These are phyloP conservation scores for Alloscopus bannaensis DNA, from an alignment of 2,888 invertebrate genomes.

Conservation along the genomic window DNA sequence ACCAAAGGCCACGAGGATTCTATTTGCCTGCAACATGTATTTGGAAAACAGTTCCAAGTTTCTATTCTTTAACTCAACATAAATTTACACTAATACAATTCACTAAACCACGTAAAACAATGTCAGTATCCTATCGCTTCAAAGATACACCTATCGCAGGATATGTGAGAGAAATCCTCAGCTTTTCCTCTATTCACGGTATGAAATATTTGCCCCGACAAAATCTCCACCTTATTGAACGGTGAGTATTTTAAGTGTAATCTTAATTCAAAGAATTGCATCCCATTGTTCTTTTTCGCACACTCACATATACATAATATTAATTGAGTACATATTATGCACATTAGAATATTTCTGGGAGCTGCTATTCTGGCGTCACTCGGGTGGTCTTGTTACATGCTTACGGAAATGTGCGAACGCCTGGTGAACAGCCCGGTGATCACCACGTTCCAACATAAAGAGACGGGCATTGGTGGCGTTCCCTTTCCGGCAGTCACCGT, in stretches of 20 bases:
- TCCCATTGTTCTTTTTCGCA: too few species aligned
- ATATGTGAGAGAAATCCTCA: not conserved
- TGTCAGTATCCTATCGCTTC: too few species aligned
- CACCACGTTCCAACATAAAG: slow-evolving; percentile 85
- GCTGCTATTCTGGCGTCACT: slow-evolving; percentile 53
- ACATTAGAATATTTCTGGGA: slow-evolving; percentile 31
- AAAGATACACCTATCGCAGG: too few species aligned
- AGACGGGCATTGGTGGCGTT: slow-evolving; percentile 81
- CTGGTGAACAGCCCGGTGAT: slow-evolving; percentile 86
- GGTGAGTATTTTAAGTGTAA: not conserved
- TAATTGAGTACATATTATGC: not conserved
- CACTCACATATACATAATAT: not conserved
- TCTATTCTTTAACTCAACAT: too few species aligned
- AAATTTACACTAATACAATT: too few species aligned
- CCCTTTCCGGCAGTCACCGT: slow-evolving; percentile 91
- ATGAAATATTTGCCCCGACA: not conserved
- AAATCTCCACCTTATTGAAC: not conserved
- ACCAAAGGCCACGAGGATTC: too few species aligned
- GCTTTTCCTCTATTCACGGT: not conserved
- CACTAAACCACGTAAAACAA: too few species aligned
- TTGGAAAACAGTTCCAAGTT: too few species aligned
- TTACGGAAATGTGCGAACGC: slow-evolving; percentile 76
- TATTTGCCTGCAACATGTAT: too few species aligned
- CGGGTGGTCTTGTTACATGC: slow-evolving; percentile 56
- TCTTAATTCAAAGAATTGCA: not conserved